phyloP scores from a whole-genome alignment of 2,888 invertebrate genomes.

The Venusia cambrica region DNA sequence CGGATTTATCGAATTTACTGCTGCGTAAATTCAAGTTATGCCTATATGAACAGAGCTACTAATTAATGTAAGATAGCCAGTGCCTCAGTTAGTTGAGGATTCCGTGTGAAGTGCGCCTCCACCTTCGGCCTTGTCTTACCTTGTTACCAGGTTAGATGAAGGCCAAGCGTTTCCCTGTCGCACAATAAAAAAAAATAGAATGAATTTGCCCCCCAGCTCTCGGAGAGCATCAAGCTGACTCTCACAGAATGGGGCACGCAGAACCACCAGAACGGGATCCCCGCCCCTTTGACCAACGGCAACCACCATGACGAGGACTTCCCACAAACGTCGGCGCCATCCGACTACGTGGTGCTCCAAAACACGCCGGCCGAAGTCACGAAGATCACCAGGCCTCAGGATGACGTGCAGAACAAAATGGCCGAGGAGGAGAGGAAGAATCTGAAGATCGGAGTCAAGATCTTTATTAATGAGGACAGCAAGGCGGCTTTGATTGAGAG shows the following conservation, averaged over 20 bases:
- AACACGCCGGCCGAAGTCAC: constrained; percentile 57
- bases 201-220: constrained; percentile 52
- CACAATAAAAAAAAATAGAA: no score
- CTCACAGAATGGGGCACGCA: constrained; percentile 63
- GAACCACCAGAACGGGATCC: constrained; percentile 40
- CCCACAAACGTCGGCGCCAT: constrained; percentile 43
- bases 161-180: no score
- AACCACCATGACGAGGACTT: constrained; percentile 36
- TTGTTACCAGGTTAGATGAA: no score
- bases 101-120: no score
- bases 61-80: no score
- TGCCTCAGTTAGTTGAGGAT: no score
- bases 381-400: constrained; percentile 80
- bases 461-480: constrained; percentile 89
- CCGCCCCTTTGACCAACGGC: constrained; percentile 49
- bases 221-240: constrained; percentile 74
- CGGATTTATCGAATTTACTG: no score
- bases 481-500: constrained; percentile 85
- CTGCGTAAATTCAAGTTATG: no score
- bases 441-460: constrained; percentile 91
- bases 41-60: no score
- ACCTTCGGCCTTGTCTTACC: no score
- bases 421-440: constrained; percentile 87
- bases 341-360: constrained; percentile 59
- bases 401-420: constrained; percentile 83